Conservation (phyloP, 2,113 vertebrate species). For the Telmatochromis sp. region DNA sequence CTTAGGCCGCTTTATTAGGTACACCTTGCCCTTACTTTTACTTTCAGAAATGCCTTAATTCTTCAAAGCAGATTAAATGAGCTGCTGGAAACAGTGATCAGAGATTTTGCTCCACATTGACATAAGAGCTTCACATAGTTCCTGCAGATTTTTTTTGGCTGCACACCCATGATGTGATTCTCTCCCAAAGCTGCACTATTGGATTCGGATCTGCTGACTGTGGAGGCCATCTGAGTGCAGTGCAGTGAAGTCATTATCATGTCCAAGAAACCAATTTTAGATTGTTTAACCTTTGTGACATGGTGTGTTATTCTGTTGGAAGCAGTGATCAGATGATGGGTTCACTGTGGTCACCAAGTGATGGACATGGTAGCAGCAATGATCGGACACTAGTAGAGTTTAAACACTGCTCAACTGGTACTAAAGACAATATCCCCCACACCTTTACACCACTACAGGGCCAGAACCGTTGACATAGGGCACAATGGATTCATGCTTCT, state of each 20-base stretch:
- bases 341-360: neutral
- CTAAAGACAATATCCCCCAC: neutral
- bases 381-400: neutral
- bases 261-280: neutral
- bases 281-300: neutral
- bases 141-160: neutral
- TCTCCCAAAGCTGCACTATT: neutral
- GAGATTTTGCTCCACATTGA: neutral
- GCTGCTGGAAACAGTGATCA: neutral
- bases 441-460: neutral
- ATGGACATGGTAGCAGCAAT: neutral
- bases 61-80: neutral
- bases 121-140: neutral
- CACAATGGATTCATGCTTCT: neutral
- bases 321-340: neutral
- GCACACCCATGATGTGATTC: neutral
- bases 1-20: neutral
- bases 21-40: neutral
- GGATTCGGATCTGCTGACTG: neutral
- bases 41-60: neutral
- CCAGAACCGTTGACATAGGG: neutral
- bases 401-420: neutral
- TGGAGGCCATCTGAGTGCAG: neutral
- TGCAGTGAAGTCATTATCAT: neutral
- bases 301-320: neutral